Evolutionary conservation across 2,797 vertebrate genomes (phyloP).

Genomic region (Notolepis coatsorum): DNA sequence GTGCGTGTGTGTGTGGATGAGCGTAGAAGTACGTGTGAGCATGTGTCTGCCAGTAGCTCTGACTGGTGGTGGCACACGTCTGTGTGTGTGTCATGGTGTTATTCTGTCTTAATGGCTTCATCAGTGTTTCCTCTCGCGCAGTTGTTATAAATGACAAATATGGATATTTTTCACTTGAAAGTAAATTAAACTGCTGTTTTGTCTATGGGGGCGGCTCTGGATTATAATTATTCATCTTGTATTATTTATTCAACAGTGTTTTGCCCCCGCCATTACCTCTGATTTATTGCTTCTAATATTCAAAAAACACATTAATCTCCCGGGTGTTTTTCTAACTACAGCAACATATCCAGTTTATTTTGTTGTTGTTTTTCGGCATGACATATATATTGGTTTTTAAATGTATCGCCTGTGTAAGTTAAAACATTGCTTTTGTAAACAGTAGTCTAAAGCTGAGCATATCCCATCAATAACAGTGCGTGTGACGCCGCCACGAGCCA

Average conservation of each 20-base stretch:
- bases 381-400: slow-evolving; percentile 64
- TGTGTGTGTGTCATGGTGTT: too few relatives aligned
- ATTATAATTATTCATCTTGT: slow-evolving; percentile 63
- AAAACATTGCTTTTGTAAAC: slow-evolving; percentile 61
- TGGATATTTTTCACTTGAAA: slow-evolving; percentile 50
- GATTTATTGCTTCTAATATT: slow-evolving; percentile 68
- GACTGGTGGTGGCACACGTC: too few relatives aligned
- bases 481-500: too few relatives aligned
- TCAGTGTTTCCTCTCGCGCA: too few relatives aligned
- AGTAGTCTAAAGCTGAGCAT: slow-evolving; percentile 37
- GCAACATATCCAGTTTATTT: slow-evolving; percentile 7
- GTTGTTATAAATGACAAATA: slow-evolving; percentile 59
- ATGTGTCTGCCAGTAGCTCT: too few relatives aligned
- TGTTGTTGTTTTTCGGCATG: slow-evolving; percentile 29
- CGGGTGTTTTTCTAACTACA: slow-evolving; percentile 37
- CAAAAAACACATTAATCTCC: slow-evolving; percentile 69
- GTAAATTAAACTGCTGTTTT: slow-evolving; percentile 66
- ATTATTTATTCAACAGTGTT: slow-evolving; percentile 71
- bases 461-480: slow-evolving; percentile 49
- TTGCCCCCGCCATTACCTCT: slow-evolving; percentile 63
- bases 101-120: too few relatives aligned
- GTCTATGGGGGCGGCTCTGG: slow-evolving; percentile 48
- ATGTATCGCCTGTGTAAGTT: slow-evolving; percentile 52
- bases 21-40: too few relatives aligned
- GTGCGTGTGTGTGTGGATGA: too few relatives aligned